These are phyloP conservation scores for Lemur catta DNA, from an alignment of 2,797 vertebrate species.

Conservation along the genomic window DNA sequence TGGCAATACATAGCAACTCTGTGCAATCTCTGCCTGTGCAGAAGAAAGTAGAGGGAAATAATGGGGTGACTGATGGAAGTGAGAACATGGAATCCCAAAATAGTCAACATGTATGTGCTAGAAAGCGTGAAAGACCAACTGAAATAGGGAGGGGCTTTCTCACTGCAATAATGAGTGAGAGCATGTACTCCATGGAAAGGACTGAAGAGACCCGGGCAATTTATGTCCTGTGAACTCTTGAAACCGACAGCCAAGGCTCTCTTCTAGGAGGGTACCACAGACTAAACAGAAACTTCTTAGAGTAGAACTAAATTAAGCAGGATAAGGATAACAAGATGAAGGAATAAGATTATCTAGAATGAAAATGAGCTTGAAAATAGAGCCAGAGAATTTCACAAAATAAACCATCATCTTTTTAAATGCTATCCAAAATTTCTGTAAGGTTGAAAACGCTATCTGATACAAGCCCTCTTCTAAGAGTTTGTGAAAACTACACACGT, in stretches of 20 bases:
- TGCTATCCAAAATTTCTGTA: background rate
- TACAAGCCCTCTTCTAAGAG: background rate
- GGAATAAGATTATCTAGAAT: background rate
- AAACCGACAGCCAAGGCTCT: background rate
- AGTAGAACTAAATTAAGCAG: background rate
- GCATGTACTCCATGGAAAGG: background rate
- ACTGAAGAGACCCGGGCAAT: background rate
- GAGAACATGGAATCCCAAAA: background rate
- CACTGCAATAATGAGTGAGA: background rate
- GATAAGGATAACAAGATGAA: background rate
- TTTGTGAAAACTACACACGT: background rate
- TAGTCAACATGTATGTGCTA: background rate
- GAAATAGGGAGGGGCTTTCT: background rate
- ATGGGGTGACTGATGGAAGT: background rate
- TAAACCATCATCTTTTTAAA: background rate
- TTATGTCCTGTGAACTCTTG: background rate
- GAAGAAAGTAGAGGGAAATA: background rate
- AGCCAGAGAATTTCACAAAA: background rate
- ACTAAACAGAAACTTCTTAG: background rate
- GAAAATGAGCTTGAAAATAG: background rate
- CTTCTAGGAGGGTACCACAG: background rate
- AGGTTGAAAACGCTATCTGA: background rate
- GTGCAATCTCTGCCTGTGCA: background rate
- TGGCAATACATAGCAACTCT: background rate
- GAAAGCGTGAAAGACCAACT: background rate